Evolutionary conservation across 2,888 invertebrate genomes (phyloP).

Genomic region (Oxyteleia sp.): DNA sequence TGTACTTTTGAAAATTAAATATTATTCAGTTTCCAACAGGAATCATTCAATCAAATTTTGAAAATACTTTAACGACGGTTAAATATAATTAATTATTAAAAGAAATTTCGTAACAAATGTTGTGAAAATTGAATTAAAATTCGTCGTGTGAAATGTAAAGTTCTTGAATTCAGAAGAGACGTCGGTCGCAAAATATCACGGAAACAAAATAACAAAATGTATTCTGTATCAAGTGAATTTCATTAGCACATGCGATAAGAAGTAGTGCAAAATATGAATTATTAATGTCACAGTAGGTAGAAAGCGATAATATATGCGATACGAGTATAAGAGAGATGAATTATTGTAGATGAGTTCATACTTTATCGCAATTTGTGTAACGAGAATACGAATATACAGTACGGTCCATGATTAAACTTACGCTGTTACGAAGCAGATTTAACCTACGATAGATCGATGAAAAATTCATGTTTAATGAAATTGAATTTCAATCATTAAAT

Average conservation of each 20-base stretch:
- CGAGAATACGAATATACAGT: conserved; percentile 7
- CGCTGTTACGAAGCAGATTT: conserved; percentile 37
- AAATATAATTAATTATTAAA: too few relatives aligned
- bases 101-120: too few relatives aligned
- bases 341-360: conserved; percentile 28
- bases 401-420: conserved; percentile 24
- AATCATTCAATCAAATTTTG: neutral
- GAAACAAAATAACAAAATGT: conserved; percentile 5
- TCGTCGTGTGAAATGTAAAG: neutral
- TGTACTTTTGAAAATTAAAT: neutral
- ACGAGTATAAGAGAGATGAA: conserved; percentile 19
- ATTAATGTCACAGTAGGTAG: conserved; percentile 39
- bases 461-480: conserved; percentile 39
- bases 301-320: conserved; percentile 29
- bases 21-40: neutral
- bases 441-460: conserved; percentile 14
- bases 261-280: conserved; percentile 44
- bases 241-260: conserved; percentile 32
- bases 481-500: conserved; percentile 27
- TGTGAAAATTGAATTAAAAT: too few relatives aligned
- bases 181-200: neutral
- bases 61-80: too few relatives aligned
- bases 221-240: conserved; percentile 13
- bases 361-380: conserved; percentile 30
- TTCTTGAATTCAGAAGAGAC: neutral